Evolutionary conservation across 1,140 invertebrate species (phyloP).

Genomic region (Archivesica marissinica): DNA sequence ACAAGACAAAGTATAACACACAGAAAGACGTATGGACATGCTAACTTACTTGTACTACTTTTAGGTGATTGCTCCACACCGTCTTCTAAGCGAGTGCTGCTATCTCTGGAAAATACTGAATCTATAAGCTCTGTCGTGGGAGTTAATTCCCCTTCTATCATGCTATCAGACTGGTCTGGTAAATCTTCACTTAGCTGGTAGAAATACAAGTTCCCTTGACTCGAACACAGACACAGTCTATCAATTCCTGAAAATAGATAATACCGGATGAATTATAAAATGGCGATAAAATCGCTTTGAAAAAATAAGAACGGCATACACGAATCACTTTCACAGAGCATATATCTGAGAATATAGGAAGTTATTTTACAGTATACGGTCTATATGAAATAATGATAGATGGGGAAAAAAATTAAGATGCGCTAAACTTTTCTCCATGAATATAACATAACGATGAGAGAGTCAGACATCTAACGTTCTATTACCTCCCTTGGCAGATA

Average conservation of each 20-base stretch:
- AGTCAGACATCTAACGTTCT: no score
- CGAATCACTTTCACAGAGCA: no score
- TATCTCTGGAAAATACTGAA: conserved; percentile 58
- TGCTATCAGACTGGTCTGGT: conserved; percentile 64
- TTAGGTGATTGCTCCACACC: conserved; percentile 31
- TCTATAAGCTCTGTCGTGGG: conserved; percentile 57
- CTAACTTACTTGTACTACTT: conserved; percentile 1
- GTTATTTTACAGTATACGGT: no score
- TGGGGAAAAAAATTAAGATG: no score
- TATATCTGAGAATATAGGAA: no score
- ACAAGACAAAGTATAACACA: no score
- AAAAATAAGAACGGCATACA: no score
- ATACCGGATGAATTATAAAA: not conserved
- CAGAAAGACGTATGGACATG: no score
- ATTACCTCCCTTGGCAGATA: no score
- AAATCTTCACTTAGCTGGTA: conserved; percentile 87
- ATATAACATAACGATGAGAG: no score
- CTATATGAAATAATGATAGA: no score
- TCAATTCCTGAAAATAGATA: conserved; percentile 88
- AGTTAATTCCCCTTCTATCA: conserved; percentile 51
- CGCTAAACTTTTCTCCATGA: no score
- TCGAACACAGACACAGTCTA: conserved; percentile 92
- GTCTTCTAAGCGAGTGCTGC: conserved; percentile 8
- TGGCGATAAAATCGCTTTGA: not conserved
- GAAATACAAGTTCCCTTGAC: conserved; percentile 91